Evolutionary conservation across 2,113 vertebrate species (phyloP).

Genomic region (Lophura nycthemera): DNA sequence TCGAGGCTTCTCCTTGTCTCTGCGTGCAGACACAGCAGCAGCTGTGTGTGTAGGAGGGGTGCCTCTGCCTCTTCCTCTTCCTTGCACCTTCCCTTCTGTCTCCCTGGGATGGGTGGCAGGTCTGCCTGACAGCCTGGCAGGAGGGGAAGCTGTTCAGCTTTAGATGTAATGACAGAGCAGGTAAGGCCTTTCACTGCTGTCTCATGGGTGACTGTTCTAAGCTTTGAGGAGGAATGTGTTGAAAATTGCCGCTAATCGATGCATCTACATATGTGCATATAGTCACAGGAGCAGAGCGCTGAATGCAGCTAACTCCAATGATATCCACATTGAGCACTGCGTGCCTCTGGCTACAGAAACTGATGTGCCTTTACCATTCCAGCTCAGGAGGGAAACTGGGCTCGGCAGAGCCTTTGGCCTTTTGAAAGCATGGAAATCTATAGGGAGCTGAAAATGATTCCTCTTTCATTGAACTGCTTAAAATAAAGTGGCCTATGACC

Average conservation of each 20-base stretch:
- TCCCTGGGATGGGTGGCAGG: background rate
- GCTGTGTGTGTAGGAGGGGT: background rate
- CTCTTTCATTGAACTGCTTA: conserved; percentile 31
- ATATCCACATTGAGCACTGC: background rate
- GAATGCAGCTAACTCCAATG: rapidly evolving
- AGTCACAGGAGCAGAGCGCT: background rate
- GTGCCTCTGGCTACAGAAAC: background rate
- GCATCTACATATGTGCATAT: rapidly evolving
- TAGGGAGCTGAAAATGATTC: conserved; percentile 27
- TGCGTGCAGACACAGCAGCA: background rate
- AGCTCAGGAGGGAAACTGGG: conserved; percentile 30
- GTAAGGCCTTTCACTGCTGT: background rate
- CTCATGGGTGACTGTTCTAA: background rate
- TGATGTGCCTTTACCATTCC: conserved; percentile 6
- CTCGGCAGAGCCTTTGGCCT: conserved; percentile 44
- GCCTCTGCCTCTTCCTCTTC: background rate
- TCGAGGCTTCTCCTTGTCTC: background rate
- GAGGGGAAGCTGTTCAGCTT: background rate
- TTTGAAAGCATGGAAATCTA: conserved; percentile 49
- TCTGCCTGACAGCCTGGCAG: background rate
- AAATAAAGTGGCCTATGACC: conserved; percentile 47
- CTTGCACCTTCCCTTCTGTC: background rate
- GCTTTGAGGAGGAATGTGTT: background rate
- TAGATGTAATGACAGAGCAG: background rate
- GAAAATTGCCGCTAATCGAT: background rate